Conservation (phyloP, 2,888 invertebrate genomes). For the Hypolimnas misippus region DNA sequence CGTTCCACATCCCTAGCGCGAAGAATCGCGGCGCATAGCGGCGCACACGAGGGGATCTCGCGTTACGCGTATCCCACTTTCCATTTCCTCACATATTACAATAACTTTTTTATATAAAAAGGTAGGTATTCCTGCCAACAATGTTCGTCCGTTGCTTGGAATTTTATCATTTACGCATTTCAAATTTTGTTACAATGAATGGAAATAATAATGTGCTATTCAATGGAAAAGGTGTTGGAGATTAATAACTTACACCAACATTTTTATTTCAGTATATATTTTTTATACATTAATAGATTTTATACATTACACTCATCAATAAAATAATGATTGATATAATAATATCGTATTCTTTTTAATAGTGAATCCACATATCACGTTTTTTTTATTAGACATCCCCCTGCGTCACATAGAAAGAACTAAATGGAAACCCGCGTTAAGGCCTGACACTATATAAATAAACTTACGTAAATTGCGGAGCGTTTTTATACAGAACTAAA, state of each 20-base stretch:
- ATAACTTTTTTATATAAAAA: conserved; percentile 37
- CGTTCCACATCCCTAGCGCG: conserved; percentile 53
- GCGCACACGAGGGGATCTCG: conserved; percentile 71
- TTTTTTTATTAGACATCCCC: no score
- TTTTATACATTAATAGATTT: no score
- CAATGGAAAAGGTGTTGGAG: neutral
- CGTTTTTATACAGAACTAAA: no score
- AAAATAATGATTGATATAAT: no score
- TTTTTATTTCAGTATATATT: no score
- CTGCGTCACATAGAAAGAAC: no score
- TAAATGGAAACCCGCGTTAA: no score
- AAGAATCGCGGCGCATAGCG: conserved; percentile 65
- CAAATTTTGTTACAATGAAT: neutral
- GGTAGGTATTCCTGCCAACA: conserved; percentile 25
- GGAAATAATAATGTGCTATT: neutral
- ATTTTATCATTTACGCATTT: conserved; percentile 23
- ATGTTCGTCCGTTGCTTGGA: conserved; percentile 27
- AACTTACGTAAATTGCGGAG: no score
- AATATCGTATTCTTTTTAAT: no score
- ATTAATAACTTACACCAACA: neutral
- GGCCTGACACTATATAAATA: no score
- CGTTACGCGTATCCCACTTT: conserved; percentile 77
- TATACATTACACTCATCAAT: no score
- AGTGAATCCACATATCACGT: no score
- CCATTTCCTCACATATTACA: conserved; percentile 66